Conservation (phyloP, 1,140 invertebrate species). For the Globodera ellingtonae region DNA sequence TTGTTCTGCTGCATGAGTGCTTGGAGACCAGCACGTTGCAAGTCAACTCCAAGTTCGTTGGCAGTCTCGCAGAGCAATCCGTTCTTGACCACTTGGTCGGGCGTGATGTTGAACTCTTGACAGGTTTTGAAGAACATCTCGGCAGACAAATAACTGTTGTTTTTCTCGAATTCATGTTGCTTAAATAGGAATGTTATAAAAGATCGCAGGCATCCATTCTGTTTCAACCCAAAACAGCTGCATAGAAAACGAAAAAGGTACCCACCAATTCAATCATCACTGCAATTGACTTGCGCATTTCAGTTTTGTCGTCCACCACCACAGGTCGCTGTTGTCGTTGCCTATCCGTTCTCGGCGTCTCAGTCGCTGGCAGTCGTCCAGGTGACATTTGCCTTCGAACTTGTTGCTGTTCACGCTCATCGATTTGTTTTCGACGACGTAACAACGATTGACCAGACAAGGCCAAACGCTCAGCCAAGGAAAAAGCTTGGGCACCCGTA, state of each 20-base stretch:
- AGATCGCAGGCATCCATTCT: not conserved
- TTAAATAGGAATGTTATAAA: not conserved
- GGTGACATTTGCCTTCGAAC: not conserved
- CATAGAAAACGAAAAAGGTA: not conserved
- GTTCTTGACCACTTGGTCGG: conserved; percentile 12
- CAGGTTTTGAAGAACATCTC: conserved; percentile 19
- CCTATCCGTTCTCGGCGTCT: not conserved
- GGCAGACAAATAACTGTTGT: conserved; percentile 4
- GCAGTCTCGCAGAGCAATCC: conserved; percentile 6
- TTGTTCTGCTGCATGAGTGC: not conserved
- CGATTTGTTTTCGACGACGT: not conserved
- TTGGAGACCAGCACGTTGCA: not conserved
- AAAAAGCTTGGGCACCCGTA: not conserved
- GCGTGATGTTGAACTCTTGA: conserved; percentile 19
- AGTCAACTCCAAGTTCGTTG: not conserved
- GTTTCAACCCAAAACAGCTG: too few relatives aligned
- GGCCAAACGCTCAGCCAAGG: not conserved
- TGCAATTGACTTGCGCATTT: conserved; percentile 26
- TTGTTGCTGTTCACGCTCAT: not conserved
- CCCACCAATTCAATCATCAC: conserved; percentile 30
- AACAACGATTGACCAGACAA: not conserved
- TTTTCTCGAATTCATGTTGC: conserved; percentile 10
- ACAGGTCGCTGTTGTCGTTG: not conserved
- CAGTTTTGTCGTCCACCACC: conserved; percentile 14
- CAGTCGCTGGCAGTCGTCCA: not conserved